Evolutionary conservation across 2,797 vertebrate species (phyloP).

Genomic region (Pampus argenteus): DNA sequence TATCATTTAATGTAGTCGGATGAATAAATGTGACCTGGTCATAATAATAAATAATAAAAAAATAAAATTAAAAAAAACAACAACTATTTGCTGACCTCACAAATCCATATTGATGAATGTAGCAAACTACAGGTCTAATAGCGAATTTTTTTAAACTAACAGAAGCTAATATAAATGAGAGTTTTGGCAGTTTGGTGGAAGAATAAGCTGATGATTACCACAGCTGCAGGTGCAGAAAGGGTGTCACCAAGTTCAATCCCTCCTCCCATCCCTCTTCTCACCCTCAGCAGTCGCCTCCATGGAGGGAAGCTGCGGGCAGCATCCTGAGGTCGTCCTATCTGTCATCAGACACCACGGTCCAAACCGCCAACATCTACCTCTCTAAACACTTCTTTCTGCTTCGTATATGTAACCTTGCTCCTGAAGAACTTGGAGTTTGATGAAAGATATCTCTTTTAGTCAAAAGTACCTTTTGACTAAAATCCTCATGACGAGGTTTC

Average conservation of each 20-base stretch:
- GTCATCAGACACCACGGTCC: slow-evolving; percentile 20
- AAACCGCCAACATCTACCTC: slow-evolving; percentile 15
- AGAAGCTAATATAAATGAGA: slow-evolving; percentile 4
- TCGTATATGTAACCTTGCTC: slow-evolving; percentile 52
- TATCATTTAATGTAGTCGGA: background rate
- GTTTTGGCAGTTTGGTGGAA: slow-evolving; percentile 65
- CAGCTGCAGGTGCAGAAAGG: slow-evolving; percentile 91
- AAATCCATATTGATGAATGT: background rate
- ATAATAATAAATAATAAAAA: too few species aligned
- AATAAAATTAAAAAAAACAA: background rate
- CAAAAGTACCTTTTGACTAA: slow-evolving; percentile 34
- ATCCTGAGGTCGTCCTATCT: slow-evolving; percentile 32
- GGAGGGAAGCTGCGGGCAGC: slow-evolving; percentile 15
- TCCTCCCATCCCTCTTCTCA: slow-evolving; percentile 67
- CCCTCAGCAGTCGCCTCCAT: slow-evolving; percentile 72
- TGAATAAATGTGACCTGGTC: too few species aligned
- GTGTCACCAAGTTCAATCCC: slow-evolving; percentile 79
- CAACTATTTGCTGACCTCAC: too few species aligned
- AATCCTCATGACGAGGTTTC: slow-evolving; percentile 40
- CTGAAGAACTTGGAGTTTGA: slow-evolving; percentile 32
- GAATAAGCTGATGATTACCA: slow-evolving; percentile 79
- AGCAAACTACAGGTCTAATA: background rate
- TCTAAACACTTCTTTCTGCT: slow-evolving; percentile 18
- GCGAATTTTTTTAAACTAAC: background rate
- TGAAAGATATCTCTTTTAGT: slow-evolving; percentile 33